phyloP scores from a whole-genome alignment of 2,888 invertebrate species.

The Hirtodrosophila cameraria region DNA sequence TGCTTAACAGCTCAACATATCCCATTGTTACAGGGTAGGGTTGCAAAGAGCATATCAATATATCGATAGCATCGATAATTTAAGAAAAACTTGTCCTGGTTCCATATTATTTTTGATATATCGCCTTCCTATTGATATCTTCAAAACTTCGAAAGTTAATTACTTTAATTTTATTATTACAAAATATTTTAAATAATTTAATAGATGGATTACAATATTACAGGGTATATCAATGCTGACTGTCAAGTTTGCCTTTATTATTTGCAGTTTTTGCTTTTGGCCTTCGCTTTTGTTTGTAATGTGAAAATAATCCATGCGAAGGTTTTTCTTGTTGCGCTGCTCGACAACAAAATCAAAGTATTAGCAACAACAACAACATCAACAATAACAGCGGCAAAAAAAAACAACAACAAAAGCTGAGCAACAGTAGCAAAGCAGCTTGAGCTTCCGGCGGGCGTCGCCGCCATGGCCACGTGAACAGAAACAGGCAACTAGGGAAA shows the following conservation, averaged over 20 bases:
- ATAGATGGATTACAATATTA: too few species aligned
- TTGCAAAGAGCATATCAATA: too few species aligned
- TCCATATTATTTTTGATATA: too few species aligned
- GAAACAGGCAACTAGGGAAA: conserved; percentile 12
- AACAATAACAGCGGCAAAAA: conserved; percentile 18
- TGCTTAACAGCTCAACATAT: too few species aligned
- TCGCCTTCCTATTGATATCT: too few species aligned
- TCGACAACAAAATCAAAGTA: conserved; percentile 67
- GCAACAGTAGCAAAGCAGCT: conserved; percentile 29
- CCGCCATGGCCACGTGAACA: conserved; percentile 45
- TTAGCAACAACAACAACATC: conserved; percentile 50
- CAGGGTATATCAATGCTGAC: background rate
- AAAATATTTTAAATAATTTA: too few species aligned
- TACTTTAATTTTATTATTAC: too few species aligned
- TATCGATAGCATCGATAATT: too few species aligned
- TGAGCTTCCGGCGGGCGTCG: conserved; percentile 49
- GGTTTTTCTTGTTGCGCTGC: conserved; percentile 34
- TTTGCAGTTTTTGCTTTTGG: conserved; percentile 41
- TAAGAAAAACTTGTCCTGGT: too few species aligned
- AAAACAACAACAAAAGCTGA: conserved; percentile 24
- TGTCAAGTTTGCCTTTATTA: conserved; percentile 24
- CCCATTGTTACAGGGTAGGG: background rate
- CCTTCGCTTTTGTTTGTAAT: conserved; percentile 62
- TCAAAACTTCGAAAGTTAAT: too few species aligned
- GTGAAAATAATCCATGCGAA: conserved; percentile 73